These are phyloP conservation scores for Macropodus opercularis DNA, from an alignment of 2,797 vertebrate genomes.

Conservation along the genomic window DNA sequence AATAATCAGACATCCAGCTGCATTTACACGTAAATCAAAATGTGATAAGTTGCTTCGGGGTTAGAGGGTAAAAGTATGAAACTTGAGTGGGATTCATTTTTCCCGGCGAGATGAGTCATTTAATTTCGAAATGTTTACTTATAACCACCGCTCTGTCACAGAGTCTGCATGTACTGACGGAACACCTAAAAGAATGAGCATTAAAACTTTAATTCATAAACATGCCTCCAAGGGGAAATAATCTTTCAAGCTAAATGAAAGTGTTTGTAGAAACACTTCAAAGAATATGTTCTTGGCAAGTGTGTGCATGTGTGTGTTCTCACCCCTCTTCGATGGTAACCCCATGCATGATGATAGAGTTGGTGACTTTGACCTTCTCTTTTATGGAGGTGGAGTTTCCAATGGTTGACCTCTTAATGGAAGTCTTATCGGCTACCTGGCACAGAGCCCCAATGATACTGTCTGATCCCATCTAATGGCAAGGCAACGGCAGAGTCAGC, in stretches of 20 bases:
- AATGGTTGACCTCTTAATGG: conserved; percentile 91
- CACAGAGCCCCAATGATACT: conserved; percentile 90
- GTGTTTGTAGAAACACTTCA: conserved; percentile 15
- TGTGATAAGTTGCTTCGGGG: neutral
- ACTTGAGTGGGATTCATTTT: conserved; percentile 1
- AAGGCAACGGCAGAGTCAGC: conserved; percentile 3
- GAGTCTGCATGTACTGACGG: conserved; percentile 25
- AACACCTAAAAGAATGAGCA: conserved; percentile 4
- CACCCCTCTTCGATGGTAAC: conserved; percentile 97
- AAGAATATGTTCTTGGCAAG: conserved; percentile 21
- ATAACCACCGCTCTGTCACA: conserved; percentile 15
- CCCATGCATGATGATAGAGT: conserved; percentile 97
- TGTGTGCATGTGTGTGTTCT: conserved; percentile 56
- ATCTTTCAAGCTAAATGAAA: conserved; percentile 21
- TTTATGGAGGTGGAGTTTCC: conserved; percentile 86
- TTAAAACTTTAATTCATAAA: conserved; percentile 31
- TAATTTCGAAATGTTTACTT: conserved; percentile 27
- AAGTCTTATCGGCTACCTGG: conserved; percentile 92
- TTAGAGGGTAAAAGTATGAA: neutral
- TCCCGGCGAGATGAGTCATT: conserved; percentile 3
- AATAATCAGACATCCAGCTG: neutral
- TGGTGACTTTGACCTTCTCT: conserved; percentile 92
- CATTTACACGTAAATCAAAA: conserved; percentile 1
- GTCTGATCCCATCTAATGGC: conserved; percentile 88
- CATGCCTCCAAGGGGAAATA: conserved; percentile 36